phyloP scores from a whole-genome alignment of 2,113 vertebrate species.

The Scatophagus argus region DNA sequence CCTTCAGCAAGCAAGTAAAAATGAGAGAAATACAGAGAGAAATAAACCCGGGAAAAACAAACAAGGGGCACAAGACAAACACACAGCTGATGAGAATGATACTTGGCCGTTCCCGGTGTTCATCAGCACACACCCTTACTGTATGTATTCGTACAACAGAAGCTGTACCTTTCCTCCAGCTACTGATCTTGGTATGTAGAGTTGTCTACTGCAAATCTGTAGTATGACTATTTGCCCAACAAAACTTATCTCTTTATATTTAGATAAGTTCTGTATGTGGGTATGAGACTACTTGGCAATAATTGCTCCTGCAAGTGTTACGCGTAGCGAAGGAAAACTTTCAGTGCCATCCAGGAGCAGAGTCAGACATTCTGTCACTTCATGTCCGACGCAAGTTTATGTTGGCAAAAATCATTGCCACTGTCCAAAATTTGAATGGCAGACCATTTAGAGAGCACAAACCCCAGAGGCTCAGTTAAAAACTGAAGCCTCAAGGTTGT shows the following conservation, averaged over 20 bases:
- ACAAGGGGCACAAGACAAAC: conserved; percentile 11
- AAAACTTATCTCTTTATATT: conserved; percentile 23
- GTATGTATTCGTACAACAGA: conserved; percentile 9
- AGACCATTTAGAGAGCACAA: neutral
- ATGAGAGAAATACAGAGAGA: conserved; percentile 8
- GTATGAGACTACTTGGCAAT: conserved; percentile 61
- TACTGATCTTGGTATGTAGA: conserved; percentile 26
- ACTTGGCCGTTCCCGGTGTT: conserved; percentile 1
- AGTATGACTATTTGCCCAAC: conserved; percentile 15
- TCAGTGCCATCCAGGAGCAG: conserved; percentile 17
- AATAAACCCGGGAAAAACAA: conserved; percentile 18
- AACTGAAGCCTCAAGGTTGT: conserved; percentile 17
- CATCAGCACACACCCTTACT: conserved; percentile 8
- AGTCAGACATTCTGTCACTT: conserved; percentile 44
- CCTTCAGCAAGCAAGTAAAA: conserved; percentile 43
- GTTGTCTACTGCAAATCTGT: conserved; percentile 13
- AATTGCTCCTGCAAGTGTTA: conserved; percentile 32
- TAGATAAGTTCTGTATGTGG: conserved; percentile 12
- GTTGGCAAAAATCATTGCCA: conserved; percentile 2
- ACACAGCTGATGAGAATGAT: conserved; percentile 44
- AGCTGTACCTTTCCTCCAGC: conserved; percentile 7
- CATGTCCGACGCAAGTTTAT: conserved; percentile 16
- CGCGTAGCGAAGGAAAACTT: conserved; percentile 12
- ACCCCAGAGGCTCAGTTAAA: neutral
- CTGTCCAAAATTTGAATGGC: neutral